Evolutionary conservation across 2,797 vertebrate species (phyloP).

Genomic region (Sternarchorhynchus goeldii): DNA sequence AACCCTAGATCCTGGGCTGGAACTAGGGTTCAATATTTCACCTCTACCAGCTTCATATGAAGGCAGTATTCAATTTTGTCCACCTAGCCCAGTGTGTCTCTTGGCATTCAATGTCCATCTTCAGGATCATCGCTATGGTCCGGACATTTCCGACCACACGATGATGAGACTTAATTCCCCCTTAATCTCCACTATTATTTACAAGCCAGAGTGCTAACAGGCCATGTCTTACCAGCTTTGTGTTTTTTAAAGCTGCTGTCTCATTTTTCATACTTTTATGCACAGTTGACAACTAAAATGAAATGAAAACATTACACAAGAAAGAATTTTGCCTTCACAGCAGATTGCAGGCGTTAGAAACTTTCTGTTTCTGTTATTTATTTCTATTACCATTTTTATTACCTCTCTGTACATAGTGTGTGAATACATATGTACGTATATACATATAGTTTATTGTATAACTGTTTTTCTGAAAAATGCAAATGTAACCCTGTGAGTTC

Average conservation of each 20-base stretch:
- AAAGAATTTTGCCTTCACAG: too few relatives aligned
- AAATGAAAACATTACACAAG: too few relatives aligned
- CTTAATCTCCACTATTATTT: background rate
- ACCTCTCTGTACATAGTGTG: too few relatives aligned
- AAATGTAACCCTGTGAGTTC: background rate
- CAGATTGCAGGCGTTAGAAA: too few relatives aligned
- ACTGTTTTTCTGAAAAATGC: too few relatives aligned
- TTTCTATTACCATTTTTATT: too few relatives aligned
- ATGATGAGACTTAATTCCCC: slow-evolving; percentile 15
- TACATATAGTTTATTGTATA: too few relatives aligned
- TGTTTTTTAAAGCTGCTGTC: background rate
- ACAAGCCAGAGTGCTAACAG: background rate
- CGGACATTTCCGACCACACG: slow-evolving; percentile 6
- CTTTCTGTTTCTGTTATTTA: too few relatives aligned
- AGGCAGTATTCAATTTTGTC: background rate
- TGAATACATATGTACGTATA: background rate
- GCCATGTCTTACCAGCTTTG: background rate
- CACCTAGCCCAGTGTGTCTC: background rate
- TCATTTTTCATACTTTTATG: background rate
- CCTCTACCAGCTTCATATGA: background rate
- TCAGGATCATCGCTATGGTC: slow-evolving; percentile 1
- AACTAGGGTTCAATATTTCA: too few relatives aligned
- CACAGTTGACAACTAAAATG: background rate
- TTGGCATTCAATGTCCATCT: background rate
- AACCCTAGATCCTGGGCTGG: too few relatives aligned